These are phyloP conservation scores for Alcedo atthis DNA, from an alignment of 2,797 vertebrate species.

Conservation along the genomic window DNA sequence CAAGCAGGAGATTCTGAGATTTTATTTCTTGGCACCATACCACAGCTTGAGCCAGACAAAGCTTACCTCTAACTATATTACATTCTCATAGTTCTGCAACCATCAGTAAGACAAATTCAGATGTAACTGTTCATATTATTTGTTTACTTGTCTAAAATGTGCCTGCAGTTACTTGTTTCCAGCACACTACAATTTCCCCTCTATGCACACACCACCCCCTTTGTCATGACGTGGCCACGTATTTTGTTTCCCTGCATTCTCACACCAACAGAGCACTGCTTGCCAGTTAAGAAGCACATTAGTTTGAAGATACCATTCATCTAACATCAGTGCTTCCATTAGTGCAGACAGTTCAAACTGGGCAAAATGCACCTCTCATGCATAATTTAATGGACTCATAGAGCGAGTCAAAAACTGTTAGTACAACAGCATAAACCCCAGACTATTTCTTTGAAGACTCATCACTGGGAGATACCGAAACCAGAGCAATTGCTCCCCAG, in stretches of 20 bases:
- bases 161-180: background rate
- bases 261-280: background rate
- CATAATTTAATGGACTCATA: conserved; percentile 37
- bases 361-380: conserved; percentile 37
- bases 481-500: background rate
- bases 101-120: background rate
- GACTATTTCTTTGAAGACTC: background rate
- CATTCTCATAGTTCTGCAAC: background rate
- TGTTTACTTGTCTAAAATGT: background rate
- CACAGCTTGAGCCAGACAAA: background rate
- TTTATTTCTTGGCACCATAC: background rate
- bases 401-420: conserved; percentile 20
- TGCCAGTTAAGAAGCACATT: conserved; percentile 1
- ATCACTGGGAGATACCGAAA: background rate
- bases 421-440: background rate
- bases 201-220: background rate
- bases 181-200: background rate
- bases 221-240: background rate
- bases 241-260: background rate
- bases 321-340: conserved; percentile 40
- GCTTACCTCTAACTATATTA: background rate
- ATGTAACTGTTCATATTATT: background rate
- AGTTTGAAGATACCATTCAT: background rate
- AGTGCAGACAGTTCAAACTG: conserved; percentile 26
- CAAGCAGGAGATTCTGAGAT: background rate